Percentiles rank a stretch among this genome's conserved stretches.
Conservation (phyloP, 2,797 vertebrate species). For the Myripristis jacobus region DNA sequence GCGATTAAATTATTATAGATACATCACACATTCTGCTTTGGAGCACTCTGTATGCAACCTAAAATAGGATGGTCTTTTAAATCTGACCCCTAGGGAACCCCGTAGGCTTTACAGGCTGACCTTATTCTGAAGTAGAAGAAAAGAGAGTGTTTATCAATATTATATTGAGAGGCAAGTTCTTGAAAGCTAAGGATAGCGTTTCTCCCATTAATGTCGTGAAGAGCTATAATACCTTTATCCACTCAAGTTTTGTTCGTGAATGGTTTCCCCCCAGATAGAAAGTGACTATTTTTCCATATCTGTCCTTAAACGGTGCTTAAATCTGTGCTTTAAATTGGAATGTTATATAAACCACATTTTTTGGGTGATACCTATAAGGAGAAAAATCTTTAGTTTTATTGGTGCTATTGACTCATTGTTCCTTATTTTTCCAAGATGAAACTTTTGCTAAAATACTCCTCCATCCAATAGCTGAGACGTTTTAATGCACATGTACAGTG, state of each 20-base stretch:
- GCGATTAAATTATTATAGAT: too few relatives aligned
- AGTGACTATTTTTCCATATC: too few relatives aligned
- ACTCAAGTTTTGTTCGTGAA: too few relatives aligned
- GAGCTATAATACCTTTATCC: too few relatives aligned
- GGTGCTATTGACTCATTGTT: conserved; percentile 14
- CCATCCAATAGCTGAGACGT: conserved; percentile 17
- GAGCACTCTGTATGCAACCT: conserved; percentile 1
- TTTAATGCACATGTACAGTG: conserved; percentile 28
- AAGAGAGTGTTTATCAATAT: conserved; percentile 5
- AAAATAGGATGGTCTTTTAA: conserved; percentile 5
- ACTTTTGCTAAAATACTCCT: conserved; percentile 13
- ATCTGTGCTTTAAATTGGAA: too few relatives aligned
- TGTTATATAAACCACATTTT: too few relatives aligned
- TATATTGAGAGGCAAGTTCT: conserved; percentile 10
- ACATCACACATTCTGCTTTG: conserved; percentile 1
- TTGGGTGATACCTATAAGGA: too few relatives aligned
- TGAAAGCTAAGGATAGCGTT: background rate
- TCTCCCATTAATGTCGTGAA: conserved; percentile 9
- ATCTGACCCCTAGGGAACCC: background rate
- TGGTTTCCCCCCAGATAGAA: too few relatives aligned
- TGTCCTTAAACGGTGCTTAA: too few relatives aligned
- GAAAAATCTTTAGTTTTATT: too few relatives aligned
- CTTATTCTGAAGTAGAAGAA: conserved; percentile 10
- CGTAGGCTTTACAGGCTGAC: background rate
- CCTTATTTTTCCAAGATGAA: conserved; percentile 14